phyloP scores from a whole-genome alignment of 2,797 vertebrate species.

The Falco biarmicus region DNA sequence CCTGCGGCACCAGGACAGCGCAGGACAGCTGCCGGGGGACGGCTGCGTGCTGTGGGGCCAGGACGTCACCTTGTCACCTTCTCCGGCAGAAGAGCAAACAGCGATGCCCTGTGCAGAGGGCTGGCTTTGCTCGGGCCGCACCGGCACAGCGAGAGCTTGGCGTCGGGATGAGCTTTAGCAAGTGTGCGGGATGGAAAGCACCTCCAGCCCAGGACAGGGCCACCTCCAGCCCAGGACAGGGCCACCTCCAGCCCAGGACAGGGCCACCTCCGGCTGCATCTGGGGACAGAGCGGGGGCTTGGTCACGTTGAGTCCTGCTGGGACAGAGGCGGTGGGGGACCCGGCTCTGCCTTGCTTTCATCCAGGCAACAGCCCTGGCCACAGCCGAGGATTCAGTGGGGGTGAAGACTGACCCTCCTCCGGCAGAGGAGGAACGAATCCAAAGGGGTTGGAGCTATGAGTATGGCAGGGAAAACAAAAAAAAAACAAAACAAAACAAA shows the following conservation, averaged over 20 bases:
- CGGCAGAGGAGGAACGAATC: background rate
- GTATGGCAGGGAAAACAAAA: conserved; percentile 71
- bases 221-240: background rate
- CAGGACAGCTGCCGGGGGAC: background rate
- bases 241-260: background rate
- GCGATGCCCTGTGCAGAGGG: background rate
- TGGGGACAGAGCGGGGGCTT: background rate
- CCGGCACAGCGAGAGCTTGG: background rate
- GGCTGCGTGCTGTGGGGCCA: background rate
- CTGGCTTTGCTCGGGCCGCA: background rate
- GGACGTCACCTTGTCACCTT: fast-evolving
- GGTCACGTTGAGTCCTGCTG: background rate
- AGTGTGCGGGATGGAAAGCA: background rate
- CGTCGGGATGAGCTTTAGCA: background rate
- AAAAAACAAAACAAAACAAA: background rate
- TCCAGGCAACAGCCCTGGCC: background rate
- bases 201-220: background rate
- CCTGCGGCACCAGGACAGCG: background rate
- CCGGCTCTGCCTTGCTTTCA: background rate
- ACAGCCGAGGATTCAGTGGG: conserved; percentile 17
- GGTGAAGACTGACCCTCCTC: conserved; percentile 4
- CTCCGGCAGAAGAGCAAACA: background rate
- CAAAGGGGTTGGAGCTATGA: conserved; percentile 15
- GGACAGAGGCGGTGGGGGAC: background rate
- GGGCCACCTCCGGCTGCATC: background rate